Conservation (phyloP, 2,113 vertebrate species). For the Sphyrna mokarran region DNA sequence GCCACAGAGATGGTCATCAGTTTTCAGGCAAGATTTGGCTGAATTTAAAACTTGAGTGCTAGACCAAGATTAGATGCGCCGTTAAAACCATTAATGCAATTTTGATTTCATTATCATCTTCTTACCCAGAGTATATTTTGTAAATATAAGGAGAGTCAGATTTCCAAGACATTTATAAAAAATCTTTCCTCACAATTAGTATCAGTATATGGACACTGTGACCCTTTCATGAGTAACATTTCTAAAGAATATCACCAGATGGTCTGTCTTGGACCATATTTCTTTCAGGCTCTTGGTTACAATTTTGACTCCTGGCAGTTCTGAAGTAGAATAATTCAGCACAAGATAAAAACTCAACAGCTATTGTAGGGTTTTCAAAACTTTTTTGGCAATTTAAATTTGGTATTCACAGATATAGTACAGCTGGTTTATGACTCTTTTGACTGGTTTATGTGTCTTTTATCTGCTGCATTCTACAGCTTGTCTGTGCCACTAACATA, state of each 20-base stretch:
- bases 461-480: neutral
- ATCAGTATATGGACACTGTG: neutral
- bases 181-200: neutral
- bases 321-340: neutral
- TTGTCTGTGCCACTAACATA: neutral
- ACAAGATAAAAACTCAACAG: neutral
- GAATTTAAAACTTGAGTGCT: neutral
- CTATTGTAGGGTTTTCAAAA: neutral
- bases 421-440: neutral
- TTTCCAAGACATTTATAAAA: neutral
- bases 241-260: neutral
- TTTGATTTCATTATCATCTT: neutral
- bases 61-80: neutral
- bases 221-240: neutral
- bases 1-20: neutral
- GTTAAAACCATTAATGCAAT: neutral
- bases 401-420: neutral
- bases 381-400: neutral
- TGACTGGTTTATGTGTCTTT: too few species aligned
- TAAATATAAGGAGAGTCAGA: neutral
- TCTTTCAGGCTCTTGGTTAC: neutral
- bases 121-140: neutral
- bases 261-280: neutral
- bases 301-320: neutral
- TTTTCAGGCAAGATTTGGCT: neutral